A percentile compares a stretch with the other conserved stretches of the same genome.
Evolutionary conservation across 1,140 invertebrate genomes (phyloP).

Genomic region (Penaeus chinensis): DNA sequence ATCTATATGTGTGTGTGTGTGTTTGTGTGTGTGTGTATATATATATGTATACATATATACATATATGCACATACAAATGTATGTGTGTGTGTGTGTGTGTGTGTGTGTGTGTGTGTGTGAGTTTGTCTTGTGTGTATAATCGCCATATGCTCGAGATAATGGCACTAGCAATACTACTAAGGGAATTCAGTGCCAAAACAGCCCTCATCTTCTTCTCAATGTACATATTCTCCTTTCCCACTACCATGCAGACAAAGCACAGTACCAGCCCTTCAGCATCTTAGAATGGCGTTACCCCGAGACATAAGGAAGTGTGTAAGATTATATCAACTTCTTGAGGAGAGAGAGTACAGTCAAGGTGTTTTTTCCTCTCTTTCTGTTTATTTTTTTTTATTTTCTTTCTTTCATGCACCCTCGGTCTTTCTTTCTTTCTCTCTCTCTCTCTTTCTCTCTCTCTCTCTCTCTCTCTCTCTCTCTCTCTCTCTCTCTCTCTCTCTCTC

Average conservation of each 20-base stretch:
- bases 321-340: too few relatives aligned
- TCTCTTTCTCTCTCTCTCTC: background rate
- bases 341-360: too few relatives aligned
- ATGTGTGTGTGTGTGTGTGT: background rate
- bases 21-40: background rate
- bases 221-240: too few relatives aligned
- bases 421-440: background rate
- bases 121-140: too few relatives aligned
- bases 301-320: too few relatives aligned
- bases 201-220: too few relatives aligned
- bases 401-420: background rate
- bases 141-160: background rate
- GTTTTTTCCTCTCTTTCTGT: too few relatives aligned
- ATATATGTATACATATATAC: background rate
- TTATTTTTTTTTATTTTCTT: background rate
- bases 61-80: background rate
- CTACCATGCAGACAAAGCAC: too few relatives aligned
- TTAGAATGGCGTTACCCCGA: too few relatives aligned
- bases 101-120: background rate
- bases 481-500: background rate
- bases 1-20: background rate
- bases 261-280: too few relatives aligned
- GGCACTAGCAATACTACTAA: background rate
- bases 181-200: too few relatives aligned
- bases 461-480: conserved; percentile 7